Conservation (phyloP, 2,113 vertebrate species). For the Condylura cristata region DNA sequence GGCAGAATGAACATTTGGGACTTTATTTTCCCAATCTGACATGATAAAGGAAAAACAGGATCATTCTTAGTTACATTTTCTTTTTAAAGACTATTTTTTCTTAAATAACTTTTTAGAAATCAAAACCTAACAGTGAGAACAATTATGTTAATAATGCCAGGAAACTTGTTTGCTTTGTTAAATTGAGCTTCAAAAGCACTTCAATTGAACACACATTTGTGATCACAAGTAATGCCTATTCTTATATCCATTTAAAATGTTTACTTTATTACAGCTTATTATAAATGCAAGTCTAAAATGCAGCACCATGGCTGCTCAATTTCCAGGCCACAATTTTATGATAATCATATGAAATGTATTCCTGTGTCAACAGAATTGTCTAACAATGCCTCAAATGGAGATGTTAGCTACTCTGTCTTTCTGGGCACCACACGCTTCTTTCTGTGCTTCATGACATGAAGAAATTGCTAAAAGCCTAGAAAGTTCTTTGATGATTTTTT, state of each 20-base stretch:
- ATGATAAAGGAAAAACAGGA: conserved; percentile 41
- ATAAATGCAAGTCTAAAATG: conserved; percentile 86
- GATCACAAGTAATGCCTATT: conserved; percentile 82
- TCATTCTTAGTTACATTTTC: conserved; percentile 56
- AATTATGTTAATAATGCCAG: conserved; percentile 82
- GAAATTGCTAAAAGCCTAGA: conserved; percentile 61
- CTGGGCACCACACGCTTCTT: conserved; percentile 46
- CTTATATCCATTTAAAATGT: conserved; percentile 83
- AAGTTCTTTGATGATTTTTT: conserved; percentile 64
- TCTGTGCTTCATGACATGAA: conserved; percentile 52
- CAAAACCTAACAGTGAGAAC: conserved; percentile 81
- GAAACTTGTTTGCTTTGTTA: conserved; percentile 87
- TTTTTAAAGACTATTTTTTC: conserved; percentile 61
- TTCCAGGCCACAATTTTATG: conserved; percentile 87
- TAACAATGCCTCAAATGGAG: conserved; percentile 82
- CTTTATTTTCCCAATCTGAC: not conserved
- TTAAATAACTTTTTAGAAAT: conserved; percentile 77
- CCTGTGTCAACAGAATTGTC: conserved; percentile 78
- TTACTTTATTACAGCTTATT: conserved; percentile 87
- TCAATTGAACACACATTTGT: conserved; percentile 81
- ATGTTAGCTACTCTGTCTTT: conserved; percentile 63
- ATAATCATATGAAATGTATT: conserved; percentile 87
- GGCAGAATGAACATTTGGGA: not conserved
- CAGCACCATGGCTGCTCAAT: conserved; percentile 84
- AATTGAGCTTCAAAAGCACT: conserved; percentile 86